Conservation (phyloP, 1,140 invertebrate genomes). For the Pseudomyrmex pallidus region DNA sequence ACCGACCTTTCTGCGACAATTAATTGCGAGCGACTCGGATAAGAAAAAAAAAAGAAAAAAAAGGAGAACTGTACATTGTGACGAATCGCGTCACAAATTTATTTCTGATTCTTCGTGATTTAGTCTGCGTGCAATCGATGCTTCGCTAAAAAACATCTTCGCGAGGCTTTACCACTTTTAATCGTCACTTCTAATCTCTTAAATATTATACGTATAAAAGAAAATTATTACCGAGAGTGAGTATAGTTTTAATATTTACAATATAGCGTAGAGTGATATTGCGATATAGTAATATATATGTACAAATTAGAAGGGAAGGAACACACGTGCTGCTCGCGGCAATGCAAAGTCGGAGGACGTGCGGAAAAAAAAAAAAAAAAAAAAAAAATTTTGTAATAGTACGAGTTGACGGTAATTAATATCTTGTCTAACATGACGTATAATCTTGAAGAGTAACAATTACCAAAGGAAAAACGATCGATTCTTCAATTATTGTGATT, state of each 20-base stretch:
- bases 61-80: not conserved
- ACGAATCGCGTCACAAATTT: slow-evolving; percentile 3
- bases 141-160: slow-evolving; percentile 1
- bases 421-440: not conserved
- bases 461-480: not conserved
- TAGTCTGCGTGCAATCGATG: not conserved
- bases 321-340: slow-evolving; percentile 11
- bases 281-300: slow-evolving; percentile 48
- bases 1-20: not conserved
- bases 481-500: too few relatives aligned
- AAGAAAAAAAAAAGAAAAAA: too few relatives aligned
- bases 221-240: slow-evolving; percentile 21
- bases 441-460: slow-evolving; percentile 3
- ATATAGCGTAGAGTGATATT: slow-evolving; percentile 30
- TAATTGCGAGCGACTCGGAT: slow-evolving; percentile 12
- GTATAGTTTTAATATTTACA: slow-evolving; percentile 39
- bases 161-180: not conserved
- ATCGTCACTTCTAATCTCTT: slow-evolving; percentile 22
- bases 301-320: slow-evolving; percentile 60
- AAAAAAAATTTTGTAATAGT: too few relatives aligned
- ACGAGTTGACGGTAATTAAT: slow-evolving; percentile 1
- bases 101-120: not conserved
- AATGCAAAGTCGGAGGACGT: slow-evolving; percentile 7
- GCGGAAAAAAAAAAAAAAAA: not conserved
- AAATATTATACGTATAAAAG: not conserved